These are phyloP conservation scores for Brachystomella parvula DNA, from an alignment of 1,140 invertebrate species.

Conservation along the genomic window DNA sequence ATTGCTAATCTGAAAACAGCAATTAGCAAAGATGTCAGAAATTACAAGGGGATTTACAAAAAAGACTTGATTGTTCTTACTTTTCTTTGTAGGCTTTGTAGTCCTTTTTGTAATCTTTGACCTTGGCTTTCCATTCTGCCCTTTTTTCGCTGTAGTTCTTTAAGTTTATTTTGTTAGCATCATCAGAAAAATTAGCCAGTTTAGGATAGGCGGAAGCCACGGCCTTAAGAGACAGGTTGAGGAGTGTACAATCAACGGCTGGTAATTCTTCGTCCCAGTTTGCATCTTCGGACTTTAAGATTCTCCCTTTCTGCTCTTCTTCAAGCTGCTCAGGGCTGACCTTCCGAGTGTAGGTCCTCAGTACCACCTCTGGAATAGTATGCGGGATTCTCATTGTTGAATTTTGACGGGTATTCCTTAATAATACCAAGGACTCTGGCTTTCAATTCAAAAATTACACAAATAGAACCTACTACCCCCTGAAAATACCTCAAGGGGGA, in stretches of 20 bases:
- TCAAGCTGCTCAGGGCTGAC: constrained; percentile 19
- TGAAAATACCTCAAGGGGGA: too few species aligned
- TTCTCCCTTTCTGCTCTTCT: constrained; percentile 21
- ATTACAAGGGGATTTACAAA: neutral
- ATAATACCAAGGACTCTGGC: too few species aligned
- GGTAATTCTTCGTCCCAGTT: constrained; percentile 25
- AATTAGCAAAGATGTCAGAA: neutral
- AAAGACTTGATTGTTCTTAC: neutral
- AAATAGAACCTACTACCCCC: too few species aligned
- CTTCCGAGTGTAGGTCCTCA: constrained; percentile 25
- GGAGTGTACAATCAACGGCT: neutral
- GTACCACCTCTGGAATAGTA: constrained; percentile 33
- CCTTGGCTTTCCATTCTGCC: neutral
- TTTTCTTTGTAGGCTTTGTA: neutral
- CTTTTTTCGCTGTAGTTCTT: neutral
- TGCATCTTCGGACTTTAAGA: constrained; percentile 31
- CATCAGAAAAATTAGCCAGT: constrained; percentile 20
- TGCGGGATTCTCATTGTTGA: constrained; percentile 36
- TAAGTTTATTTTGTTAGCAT: constrained; percentile 9
- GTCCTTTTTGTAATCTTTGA: neutral
- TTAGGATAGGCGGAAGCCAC: constrained; percentile 26
- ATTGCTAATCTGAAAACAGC: neutral
- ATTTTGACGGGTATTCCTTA: too few species aligned
- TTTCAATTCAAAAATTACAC: too few species aligned
- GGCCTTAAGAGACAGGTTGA: constrained; percentile 17